Percentiles rank a stretch among this genome's conserved stretches.
Conservation (phyloP, 2,797 vertebrate species). For the Pangasius larnaudii region DNA sequence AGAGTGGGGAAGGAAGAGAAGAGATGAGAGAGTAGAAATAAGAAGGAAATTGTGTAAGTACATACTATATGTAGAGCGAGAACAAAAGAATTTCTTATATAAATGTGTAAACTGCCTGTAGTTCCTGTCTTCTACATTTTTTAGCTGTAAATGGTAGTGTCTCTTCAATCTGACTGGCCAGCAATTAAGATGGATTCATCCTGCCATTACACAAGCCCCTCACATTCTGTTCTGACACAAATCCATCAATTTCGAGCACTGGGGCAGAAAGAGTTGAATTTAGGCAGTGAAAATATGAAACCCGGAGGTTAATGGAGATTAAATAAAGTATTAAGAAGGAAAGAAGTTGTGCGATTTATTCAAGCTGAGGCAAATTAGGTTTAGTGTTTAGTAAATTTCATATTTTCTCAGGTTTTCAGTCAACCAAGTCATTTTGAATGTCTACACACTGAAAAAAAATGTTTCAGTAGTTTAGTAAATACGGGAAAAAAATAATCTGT, state of each 20-base stretch:
- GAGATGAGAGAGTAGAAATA: slow-evolving; percentile 6
- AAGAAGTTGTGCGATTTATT: not conserved
- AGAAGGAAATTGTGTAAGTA: slow-evolving; percentile 28
- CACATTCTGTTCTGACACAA: slow-evolving; percentile 20
- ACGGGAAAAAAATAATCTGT: not conserved
- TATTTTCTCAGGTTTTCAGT: not conserved
- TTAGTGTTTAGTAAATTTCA: not conserved
- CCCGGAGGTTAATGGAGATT: no score
- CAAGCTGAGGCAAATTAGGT: not conserved
- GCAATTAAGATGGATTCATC: slow-evolving; percentile 9
- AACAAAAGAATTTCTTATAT: slow-evolving; percentile 41
- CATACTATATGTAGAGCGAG: slow-evolving; percentile 27
- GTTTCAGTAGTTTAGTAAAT: not conserved
- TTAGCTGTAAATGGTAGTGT: slow-evolving; percentile 36
- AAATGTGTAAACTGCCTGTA: slow-evolving; percentile 42
- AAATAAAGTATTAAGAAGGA: not conserved
- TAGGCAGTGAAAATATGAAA: not conserved
- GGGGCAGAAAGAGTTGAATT: not conserved
- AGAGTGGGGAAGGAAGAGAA: slow-evolving; percentile 7
- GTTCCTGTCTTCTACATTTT: slow-evolving; percentile 39
- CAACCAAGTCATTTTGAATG: not conserved
- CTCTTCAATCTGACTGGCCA: slow-evolving; percentile 26
- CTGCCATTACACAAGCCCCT: slow-evolving; percentile 28
- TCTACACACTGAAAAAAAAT: not conserved
- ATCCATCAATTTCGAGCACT: not conserved